Evolutionary conservation across 1,140 invertebrate genomes (phyloP), one percentile per base, ranked within the genome.

Genomic region (Calosoma granatense): DNA sequence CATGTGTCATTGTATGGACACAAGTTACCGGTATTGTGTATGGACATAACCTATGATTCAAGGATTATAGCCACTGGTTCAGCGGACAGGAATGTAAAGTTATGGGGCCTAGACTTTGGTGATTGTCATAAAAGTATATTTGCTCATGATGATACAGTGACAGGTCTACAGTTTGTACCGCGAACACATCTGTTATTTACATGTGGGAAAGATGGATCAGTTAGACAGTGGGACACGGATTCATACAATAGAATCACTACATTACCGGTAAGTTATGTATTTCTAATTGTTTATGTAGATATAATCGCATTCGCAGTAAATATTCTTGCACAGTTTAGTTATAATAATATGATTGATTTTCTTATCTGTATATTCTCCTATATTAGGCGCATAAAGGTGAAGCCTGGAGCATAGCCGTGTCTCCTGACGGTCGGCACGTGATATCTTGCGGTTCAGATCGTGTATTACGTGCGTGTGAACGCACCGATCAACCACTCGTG

Each of bases 31-130:
- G 92, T 98, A 0, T 75, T 92, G 0, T 91, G 89, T 65, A 80
- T 99, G 78, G 95, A 98, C 69, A 96, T 99, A 61, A 94, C 90
- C 1, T 87, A 85, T 63, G 96, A 99, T 74, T 92, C 86, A 0
- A 82, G 81, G 1, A 66, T 99, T 1, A 87, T 99, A 58, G 90
- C 84, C 1, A 97, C 96, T 0, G 96, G 95, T 20, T 97, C 94
- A 15, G 87, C 87, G 0, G 97, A 99, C 75, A 81, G 94, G 19
- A 97, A 94, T 72, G 81, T 98, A 2, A 97, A 98, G 78, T 88
- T 99, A 60, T 99, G 96, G 96, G 95, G 96, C 47, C 81, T 99
- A 70, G 94, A 98, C 73, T 99, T 97, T 76, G 97, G 97, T 17
- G 95, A 99, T 73, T 98, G 94, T 65, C 90, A 92, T 69, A 85